Conservation (phyloP, 1,140 invertebrate genomes). For the Babylonia areolata region DNA sequence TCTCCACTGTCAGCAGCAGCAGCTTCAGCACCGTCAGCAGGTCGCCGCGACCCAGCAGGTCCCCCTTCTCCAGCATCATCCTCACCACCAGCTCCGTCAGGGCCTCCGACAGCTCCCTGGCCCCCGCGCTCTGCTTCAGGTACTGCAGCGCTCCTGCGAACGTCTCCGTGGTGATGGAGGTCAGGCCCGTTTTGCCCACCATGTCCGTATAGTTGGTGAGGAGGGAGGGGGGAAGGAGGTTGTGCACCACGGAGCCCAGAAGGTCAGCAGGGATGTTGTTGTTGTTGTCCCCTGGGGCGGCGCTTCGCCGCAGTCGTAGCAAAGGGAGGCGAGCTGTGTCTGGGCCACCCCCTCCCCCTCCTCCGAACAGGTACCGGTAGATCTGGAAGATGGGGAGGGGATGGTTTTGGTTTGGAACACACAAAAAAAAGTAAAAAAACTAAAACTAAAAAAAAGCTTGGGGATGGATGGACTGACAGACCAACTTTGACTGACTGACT, state of each 20-base stretch:
- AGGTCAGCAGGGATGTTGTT: neutral
- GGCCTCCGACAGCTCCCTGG: neutral
- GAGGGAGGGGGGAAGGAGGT: neutral
- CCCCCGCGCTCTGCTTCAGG: neutral
- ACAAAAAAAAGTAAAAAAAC: too few relatives aligned
- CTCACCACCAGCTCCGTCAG: slow-evolving; percentile 20
- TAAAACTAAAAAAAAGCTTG: too few relatives aligned
- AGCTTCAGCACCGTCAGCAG: slow-evolving; percentile 34
- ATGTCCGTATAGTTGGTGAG: slow-evolving; percentile 9
- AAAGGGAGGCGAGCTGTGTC: slow-evolving; percentile 8
- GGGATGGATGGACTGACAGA: too few relatives aligned
- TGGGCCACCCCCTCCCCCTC: slow-evolving; percentile 46
- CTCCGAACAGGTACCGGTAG: slow-evolving; percentile 59
- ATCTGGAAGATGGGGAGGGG: slow-evolving; percentile 57
- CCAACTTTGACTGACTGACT: too few relatives aligned
- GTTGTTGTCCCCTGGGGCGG: slow-evolving; percentile 3
- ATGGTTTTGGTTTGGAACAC: too few relatives aligned
- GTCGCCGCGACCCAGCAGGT: slow-evolving; percentile 15
- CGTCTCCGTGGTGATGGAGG: slow-evolving; percentile 36
- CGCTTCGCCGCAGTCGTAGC: slow-evolving; percentile 32
- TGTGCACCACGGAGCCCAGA: neutral
- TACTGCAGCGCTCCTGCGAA: slow-evolving; percentile 54
- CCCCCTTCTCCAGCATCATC: slow-evolving; percentile 19
- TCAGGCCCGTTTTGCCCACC: slow-evolving; percentile 34
- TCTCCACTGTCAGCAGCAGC: slow-evolving; percentile 36